These are phyloP conservation scores for Herminia tarsipennalis DNA, from an alignment of 2,888 invertebrate genomes.

Conservation along the genomic window DNA sequence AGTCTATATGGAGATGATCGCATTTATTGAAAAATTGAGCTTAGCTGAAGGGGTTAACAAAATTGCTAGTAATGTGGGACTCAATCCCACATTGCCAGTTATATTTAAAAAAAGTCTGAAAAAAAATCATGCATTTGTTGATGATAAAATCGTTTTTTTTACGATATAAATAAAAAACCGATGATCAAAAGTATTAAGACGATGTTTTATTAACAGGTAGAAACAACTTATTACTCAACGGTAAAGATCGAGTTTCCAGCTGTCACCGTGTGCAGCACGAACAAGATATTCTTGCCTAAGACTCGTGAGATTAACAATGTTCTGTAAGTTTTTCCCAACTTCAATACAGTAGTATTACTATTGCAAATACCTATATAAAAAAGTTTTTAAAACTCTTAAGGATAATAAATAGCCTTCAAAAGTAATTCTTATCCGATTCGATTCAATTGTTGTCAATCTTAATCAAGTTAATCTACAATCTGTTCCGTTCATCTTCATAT, in stretches of 20 bases:
- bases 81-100: too few relatives aligned
- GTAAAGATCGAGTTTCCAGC: constrained; percentile 67
- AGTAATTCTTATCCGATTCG: too few relatives aligned
- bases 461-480: too few relatives aligned
- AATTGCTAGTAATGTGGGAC: too few relatives aligned
- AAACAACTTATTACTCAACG: constrained; percentile 68
- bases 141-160: background rate
- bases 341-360: background rate
- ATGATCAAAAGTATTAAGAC: background rate
- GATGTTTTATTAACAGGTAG: constrained; percentile 56
- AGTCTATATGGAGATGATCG: too few relatives aligned
- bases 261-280: constrained; percentile 62
- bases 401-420: background rate
- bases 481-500: background rate
- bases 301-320: constrained; percentile 61
- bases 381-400: background rate
- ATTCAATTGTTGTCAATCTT: too few relatives aligned
- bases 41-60: background rate
- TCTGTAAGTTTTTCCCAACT: constrained; percentile 69
- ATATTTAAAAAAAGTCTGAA: too few relatives aligned
- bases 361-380: background rate
- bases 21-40: background rate
- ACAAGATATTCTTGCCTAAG: constrained; percentile 58
- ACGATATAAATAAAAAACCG: background rate
- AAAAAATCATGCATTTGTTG: background rate